These are phyloP conservation scores for Heliothis virescens DNA, from an alignment of 1,140 invertebrate genomes.

Conservation along the genomic window DNA sequence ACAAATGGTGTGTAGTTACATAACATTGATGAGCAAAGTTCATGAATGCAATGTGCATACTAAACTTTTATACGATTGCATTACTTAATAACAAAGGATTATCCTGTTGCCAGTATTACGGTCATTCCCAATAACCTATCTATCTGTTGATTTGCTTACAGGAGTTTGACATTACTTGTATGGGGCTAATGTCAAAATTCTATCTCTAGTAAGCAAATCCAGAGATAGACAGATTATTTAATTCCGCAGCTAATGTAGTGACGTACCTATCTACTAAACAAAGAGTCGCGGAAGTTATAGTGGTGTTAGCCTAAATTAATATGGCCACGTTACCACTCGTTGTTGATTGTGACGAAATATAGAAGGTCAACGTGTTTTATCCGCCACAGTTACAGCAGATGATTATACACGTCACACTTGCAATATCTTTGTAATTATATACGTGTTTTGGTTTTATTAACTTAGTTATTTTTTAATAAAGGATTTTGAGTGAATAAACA, in stretches of 20 bases:
- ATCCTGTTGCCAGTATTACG: background rate
- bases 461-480: constrained; percentile 3
- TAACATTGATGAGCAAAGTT: constrained; percentile 11
- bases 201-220: too few species aligned
- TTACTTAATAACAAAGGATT: constrained; percentile 4
- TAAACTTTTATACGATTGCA: constrained; percentile 24
- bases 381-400: background rate
- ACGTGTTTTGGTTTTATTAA: constrained; percentile 21
- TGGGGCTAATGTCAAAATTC: too few species aligned
- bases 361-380: constrained; percentile 10
- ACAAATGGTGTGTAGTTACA: constrained; percentile 4
- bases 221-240: too few species aligned
- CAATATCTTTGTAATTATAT: constrained; percentile 31
- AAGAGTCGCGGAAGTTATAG: constrained; percentile 50
- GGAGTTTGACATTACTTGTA: too few species aligned
- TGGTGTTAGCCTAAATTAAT: constrained; percentile 41
- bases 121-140: too few species aligned
- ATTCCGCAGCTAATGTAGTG: constrained; percentile 18
- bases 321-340: background rate
- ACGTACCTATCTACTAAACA: constrained; percentile 28
- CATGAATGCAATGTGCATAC: constrained; percentile 7
- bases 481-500: background rate
- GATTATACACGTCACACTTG: constrained; percentile 16
- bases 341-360: constrained; percentile 24
- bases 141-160: too few species aligned